Conservation (phyloP, 2,797 vertebrate species). For the Gephyroberyx darwinii region DNA sequence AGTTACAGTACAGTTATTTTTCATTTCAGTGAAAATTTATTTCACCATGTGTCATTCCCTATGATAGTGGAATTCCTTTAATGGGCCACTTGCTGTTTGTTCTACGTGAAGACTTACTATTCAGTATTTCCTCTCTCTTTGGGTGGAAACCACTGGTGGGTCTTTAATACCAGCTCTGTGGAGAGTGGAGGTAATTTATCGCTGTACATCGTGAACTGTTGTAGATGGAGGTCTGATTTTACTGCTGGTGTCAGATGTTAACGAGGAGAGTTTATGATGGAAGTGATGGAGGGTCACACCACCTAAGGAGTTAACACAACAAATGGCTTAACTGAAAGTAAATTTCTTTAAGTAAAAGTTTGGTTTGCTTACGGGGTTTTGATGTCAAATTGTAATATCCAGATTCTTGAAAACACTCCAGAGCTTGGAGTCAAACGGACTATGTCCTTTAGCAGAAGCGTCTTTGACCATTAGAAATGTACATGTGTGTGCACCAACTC, state of each 20-base stretch:
- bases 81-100: too few relatives aligned
- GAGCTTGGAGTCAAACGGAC: slow-evolving; percentile 1
- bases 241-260: slow-evolving; percentile 70
- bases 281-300: slow-evolving; percentile 59
- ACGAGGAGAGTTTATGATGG: slow-evolving; percentile 60
- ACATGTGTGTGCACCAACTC: slow-evolving; percentile 2
- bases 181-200: slow-evolving; percentile 65
- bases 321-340: slow-evolving; percentile 17
- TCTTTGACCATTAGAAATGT: neutral
- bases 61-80: neutral
- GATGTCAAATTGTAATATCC: neutral
- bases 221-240: slow-evolving; percentile 61
- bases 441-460: slow-evolving; percentile 8
- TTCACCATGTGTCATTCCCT: neutral
- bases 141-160: slow-evolving; percentile 51
- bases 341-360: slow-evolving; percentile 3
- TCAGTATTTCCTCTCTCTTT: slow-evolving; percentile 47
- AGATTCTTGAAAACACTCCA: neutral
- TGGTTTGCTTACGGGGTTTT: neutral
- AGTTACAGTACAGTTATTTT: neutral
- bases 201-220: slow-evolving; percentile 48
- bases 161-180: slow-evolving; percentile 48
- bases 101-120: slow-evolving; percentile 24
- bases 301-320: slow-evolving; percentile 42
- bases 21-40: neutral